Base-by-base conservation (phyloP, 2,113 vertebrate species). In the Trematocara stigmaticum region DNA sequence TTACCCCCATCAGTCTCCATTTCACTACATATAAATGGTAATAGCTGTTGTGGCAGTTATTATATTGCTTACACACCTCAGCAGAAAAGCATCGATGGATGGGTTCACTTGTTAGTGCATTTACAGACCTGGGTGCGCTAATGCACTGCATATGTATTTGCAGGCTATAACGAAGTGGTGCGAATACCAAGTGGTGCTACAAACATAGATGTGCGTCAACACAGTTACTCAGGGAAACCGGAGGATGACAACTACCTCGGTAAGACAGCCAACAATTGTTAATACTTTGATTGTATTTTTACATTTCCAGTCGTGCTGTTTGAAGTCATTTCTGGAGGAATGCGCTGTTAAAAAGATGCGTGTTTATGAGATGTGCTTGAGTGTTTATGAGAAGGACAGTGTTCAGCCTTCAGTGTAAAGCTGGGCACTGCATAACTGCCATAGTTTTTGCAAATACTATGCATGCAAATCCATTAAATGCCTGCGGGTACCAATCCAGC, bases 221-320 rank as follows among this genome's bases (percentile, higher is more conserved):
- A 98, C 96, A 99, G 99, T 94, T 97, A 97, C 97, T 99, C 98
- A 97, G 98, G 98, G 96, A 98, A 97, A 90, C 96, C 98, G 57
- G 98, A 99, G 82, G 99, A 99, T 94, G 98, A 99, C 94, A 99
- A 99, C 97, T 99, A 99, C 95, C 97, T 99, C 95, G 98, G 99
- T 99, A 94, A 98, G 98, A 93, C 8, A 7, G 49, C 10, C 16
- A 45, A 18, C 6, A 51, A 64, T 40, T 51, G 12, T 34, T 61
- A 81, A 47, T 10, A 6, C 26, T 49, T n/a, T 7, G 42, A 15
- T 12, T 71, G 35, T 9, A 13, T 42, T 64, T 49, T 40, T 3
- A 20, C 55, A 57, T 81, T 49, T 83, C 6, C 26, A 20, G 23
- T 38, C 31, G 29, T 34, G 35, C 6, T 40, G 16, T 56, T 71